These are phyloP conservation scores for Anthonomus grandis DNA, from an alignment of 1,140 invertebrate genomes.

Conservation along the genomic window DNA sequence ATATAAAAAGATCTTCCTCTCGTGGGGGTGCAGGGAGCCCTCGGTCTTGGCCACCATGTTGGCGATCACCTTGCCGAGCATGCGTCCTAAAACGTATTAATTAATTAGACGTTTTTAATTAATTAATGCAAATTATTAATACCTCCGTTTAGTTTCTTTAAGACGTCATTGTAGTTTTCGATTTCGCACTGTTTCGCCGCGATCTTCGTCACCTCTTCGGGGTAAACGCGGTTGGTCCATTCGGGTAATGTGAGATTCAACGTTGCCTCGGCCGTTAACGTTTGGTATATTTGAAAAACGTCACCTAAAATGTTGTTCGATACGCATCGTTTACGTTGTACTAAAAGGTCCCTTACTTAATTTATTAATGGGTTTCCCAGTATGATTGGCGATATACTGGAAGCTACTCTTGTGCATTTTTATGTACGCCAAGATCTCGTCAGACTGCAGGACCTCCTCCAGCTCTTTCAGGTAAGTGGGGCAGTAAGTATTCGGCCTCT, in stretches of 20 bases:
- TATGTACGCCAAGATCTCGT: conserved; percentile 27
- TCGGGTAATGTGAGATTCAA: conserved; percentile 43
- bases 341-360: conserved; percentile 9
- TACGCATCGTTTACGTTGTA: background rate
- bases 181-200: conserved; percentile 35
- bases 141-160: conserved; percentile 44
- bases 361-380: conserved; percentile 29
- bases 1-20: conserved; percentile 50
- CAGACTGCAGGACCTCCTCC: conserved; percentile 29
- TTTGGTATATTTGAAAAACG: conserved; percentile 41
- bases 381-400: conserved; percentile 35
- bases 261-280: conserved; percentile 36
- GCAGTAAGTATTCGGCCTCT: conserved; percentile 40
- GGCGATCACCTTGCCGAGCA: conserved; percentile 32
- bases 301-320: conserved; percentile 15
- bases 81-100: conserved; percentile 34
- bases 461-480: conserved; percentile 40
- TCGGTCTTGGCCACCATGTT: conserved; percentile 28
- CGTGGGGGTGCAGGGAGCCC: conserved; percentile 11
- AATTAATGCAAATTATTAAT: conserved; percentile 2
- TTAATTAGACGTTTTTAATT: background rate
- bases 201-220: conserved; percentile 30
- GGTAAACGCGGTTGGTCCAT: conserved; percentile 41
- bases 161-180: conserved; percentile 37
- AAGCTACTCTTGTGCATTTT: conserved; percentile 29